Conservation (phyloP, 64 coral and sea anemone genomes). For the Acropora tenuis region DNA sequence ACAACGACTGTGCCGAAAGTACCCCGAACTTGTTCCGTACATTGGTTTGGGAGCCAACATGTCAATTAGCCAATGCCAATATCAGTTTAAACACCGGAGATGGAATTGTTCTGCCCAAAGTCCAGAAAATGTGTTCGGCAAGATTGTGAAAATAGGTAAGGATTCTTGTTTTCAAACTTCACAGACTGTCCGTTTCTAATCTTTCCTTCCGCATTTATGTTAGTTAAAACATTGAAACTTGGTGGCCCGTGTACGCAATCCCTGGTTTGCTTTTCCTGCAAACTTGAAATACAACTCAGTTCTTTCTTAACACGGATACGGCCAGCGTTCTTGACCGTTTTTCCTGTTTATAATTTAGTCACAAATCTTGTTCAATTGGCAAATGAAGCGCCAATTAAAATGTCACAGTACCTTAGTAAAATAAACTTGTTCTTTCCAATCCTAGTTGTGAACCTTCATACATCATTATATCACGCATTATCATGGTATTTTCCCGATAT, state of each 20-base stretch:
- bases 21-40: constrained; percentile 81
- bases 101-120: constrained; percentile 91
- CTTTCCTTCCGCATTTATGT: neutral
- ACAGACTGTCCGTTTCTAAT: neutral
- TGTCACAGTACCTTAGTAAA: neutral
- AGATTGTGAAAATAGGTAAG: constrained; percentile 86
- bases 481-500: too few relatives aligned
- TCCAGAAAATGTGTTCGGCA: constrained; percentile 94
- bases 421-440: neutral
- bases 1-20: constrained; percentile 68
- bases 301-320: neutral
- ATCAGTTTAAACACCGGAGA: constrained; percentile 70
- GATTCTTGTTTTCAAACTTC: neutral
- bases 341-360: neutral
- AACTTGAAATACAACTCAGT: neutral
- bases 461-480: too few relatives aligned
- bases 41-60: constrained; percentile 73
- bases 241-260: too few relatives aligned
- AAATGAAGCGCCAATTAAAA: neutral
- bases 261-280: neutral
- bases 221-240: too few relatives aligned
- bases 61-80: constrained; percentile 77
- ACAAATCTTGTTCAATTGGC: neutral
- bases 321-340: neutral
- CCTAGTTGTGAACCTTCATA: too few relatives aligned